Evolutionary conservation across 2,797 vertebrate species (phyloP), one percentile per base, ranked within the genome.

Genomic region (Esox lucius): DNA sequence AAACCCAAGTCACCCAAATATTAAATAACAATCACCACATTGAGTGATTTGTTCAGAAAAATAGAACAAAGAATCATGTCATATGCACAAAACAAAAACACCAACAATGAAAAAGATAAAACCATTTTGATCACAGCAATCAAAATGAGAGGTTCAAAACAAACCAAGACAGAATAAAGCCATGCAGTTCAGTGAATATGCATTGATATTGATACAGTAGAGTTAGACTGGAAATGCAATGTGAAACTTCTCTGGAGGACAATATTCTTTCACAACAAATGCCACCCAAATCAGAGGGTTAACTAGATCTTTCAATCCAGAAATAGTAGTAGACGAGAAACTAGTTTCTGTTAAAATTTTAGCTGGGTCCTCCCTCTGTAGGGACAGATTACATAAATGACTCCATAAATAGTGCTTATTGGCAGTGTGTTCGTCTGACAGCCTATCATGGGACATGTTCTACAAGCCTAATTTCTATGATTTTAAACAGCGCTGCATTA

Each of bases 101-200:
- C 68, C 16, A 78, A 69, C 6, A 53, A 17, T 72, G 77, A 73
- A 61, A 28, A 72, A 53, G 39, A 74, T 28, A 61, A 80, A 76
- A 79, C 49, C 76, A 88, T 92, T 92, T 91, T 90, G 91, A 92
- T 83, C 72, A 42, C 70, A 75, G 48, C 22, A 72, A 90, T 91
- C 90, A 91, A 91, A 93, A 94, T 87, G 76, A 78, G 77, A 0
- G 19, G 72, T 83, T 77, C 22, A 78, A 48, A 68, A 53, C 28
- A 61, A 11, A 24, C 46, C 77, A 49, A 80, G 67, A 67, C 49
- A 83, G 39, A 61, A 26, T 68, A 75, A 91, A 89, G 87, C 73
- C 89, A 88, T 90, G 89, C 90, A 83, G 61, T 69, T 87, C 59
- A 80, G 79, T 82, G 78, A 74, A 85, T 68, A 79, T 72, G 64